phyloP scores from a whole-genome alignment of 2,113 vertebrate species.

The Ammospiza caudacuta region DNA sequence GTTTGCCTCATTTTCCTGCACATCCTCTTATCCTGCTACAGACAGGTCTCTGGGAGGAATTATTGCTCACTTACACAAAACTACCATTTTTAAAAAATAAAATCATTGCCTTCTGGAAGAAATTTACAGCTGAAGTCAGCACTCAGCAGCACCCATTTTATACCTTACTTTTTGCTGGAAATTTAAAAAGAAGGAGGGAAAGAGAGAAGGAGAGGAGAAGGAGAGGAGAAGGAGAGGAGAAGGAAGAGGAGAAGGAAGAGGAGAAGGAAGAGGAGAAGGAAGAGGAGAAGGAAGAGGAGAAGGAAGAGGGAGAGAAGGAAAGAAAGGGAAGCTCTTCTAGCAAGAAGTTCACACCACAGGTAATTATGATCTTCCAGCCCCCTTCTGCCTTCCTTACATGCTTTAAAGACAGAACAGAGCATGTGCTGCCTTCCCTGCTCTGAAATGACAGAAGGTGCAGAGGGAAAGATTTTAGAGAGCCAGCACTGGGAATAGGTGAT shows the following conservation, averaged over 20 bases:
- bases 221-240: too few relatives aligned
- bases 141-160: background rate
- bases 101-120: background rate
- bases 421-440: background rate
- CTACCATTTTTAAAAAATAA: background rate
- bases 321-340: background rate
- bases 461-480: background rate
- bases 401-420: background rate
- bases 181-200: background rate
- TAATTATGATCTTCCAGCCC: background rate
- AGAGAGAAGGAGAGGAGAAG: too few relatives aligned
- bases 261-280: too few relatives aligned
- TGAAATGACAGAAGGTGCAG: background rate
- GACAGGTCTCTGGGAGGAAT: background rate
- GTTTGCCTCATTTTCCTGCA: slow-evolving; percentile 61
- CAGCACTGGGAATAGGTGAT: background rate
- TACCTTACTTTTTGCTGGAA: background rate
- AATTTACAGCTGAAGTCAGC: background rate
- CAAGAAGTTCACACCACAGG: background rate
- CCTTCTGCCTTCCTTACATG: background rate
- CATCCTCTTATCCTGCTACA: background rate
- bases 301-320: too few relatives aligned
- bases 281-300: too few relatives aligned
- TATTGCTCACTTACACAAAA: background rate
- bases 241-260: too few relatives aligned